Evolutionary conservation across 2,888 invertebrate genomes (phyloP), one percentile per base, ranked within the genome.

Genomic region (Brachylomia viminalis): DNA sequence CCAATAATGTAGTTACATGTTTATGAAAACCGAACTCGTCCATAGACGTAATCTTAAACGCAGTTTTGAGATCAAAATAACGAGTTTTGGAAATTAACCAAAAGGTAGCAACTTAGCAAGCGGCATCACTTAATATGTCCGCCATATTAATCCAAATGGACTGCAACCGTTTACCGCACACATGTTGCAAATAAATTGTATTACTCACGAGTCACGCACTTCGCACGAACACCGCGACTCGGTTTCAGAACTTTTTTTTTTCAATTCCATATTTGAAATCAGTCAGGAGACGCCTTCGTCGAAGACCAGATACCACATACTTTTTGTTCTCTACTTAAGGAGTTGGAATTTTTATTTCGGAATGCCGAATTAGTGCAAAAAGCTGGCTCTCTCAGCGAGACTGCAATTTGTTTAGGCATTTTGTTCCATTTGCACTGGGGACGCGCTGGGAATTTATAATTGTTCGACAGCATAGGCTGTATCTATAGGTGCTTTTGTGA

Each of bases 321-420:
- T 95, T 95, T 95, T 95, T 94, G 84, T 83, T 78, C 73, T 89
- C 92, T 92, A 88, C 92, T 92, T 94, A 95, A 93, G 95, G 96
- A 94, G 94, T 92, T 89, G 96, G 96, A 94, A 96, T 96, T 94
- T 96, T 96, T 96, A 96, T 96, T 96, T 96, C 95, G 96, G 96
- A 94, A 96, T 96, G 96, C 96, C 96, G 96, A 96, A 96, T 96
- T 96, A 94, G 96, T 95, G 94, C 96, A 96, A 96, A 96, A 96
- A 96, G 92, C 90, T 86, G 92, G 90, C 93, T 92, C 92, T 95
- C 95, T 92, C 95, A 95, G 92, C 88, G 89, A 90, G 88, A 89
- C 86, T 83, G 94, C 95, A 96, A 96, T 96, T 96, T 96, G 96
- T 95, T 96, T 95, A 95, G 95, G 93, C 90, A 94, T 96, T 96